These are phyloP conservation scores for Quadroppia sp. DNA, from an alignment of 2,888 invertebrate species.

Conservation along the genomic window DNA sequence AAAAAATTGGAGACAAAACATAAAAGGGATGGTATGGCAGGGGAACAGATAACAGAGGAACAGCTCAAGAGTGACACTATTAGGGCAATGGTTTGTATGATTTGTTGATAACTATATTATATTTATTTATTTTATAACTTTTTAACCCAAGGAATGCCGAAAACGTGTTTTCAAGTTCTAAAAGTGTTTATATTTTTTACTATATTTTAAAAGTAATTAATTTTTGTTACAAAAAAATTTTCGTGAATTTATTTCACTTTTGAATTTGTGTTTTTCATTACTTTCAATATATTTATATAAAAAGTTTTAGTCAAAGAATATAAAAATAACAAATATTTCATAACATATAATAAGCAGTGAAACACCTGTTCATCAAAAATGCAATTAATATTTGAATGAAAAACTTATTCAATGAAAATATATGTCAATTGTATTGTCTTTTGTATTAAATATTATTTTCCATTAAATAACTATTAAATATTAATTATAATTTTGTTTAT, in stretches of 20 bases:
- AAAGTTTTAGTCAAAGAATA: too few species aligned
- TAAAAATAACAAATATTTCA: too few species aligned
- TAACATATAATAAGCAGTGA: too few species aligned
- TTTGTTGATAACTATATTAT: not conserved
- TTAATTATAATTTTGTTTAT: not conserved
- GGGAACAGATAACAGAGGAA: slow-evolving; percentile 28
- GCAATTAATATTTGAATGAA: not conserved
- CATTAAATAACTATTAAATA: too few species aligned
- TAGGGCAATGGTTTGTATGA: slow-evolving; percentile 17
- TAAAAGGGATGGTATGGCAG: not conserved
- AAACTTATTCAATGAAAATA: slow-evolving; percentile 8
- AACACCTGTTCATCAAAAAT: slow-evolving; percentile 26
- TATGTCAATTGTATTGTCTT: not conserved
- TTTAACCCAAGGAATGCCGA: slow-evolving; percentile 14
- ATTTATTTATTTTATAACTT: not conserved
- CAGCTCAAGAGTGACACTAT: slow-evolving; percentile 20
- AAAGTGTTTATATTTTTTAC: not conserved
- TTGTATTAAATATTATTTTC: not conserved
- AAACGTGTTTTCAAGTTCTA: slow-evolving; percentile 31
- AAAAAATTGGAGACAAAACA: slow-evolving; percentile 21
- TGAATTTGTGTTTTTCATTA: not conserved
- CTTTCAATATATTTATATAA: too few species aligned
- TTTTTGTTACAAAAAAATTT: too few species aligned
- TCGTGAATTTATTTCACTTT: not conserved
- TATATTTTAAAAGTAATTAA: too few species aligned